Evolutionary conservation across 1,140 invertebrate species (phyloP), one percentile per base, ranked within the genome.

Genomic region (Hestina assimilis): DNA sequence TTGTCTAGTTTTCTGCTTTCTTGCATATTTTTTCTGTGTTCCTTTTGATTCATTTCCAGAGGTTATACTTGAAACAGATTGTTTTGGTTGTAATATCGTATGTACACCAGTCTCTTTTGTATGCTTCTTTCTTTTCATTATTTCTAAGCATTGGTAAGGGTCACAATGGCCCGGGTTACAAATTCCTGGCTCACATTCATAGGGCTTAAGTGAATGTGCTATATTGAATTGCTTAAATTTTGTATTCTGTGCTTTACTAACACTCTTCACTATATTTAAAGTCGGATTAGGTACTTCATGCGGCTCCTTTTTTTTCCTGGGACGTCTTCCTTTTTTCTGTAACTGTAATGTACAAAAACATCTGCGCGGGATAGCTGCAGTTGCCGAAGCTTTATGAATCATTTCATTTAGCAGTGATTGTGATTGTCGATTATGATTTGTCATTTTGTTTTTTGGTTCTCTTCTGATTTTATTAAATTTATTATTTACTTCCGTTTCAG

Each of bases 281-380:
- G 8, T 38, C 19, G 31, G 31, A 15, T 15, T 15, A 1, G 9
- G 5, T 15, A 33, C 9, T 33, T 14, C n/a, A 15, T 14, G 12
- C 7, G 17, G 17, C 19, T 19, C n/a, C 8, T 19, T 38, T 7
- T n/a, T 9, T 19, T 47, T 38, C 12, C 31, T 63, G 19, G 28
- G 31, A 19, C 26, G 28, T 21, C 42, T 67, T 5, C 54, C 57
- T 51, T 63, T 62, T 52, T 66, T 65, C 6, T 71, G 63, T 53
- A 69, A 60, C 43, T 72, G 63, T 29, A 72, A 55, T n/a, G 63
- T 69, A 45, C 63, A 72, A 41, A 69, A 72, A 47, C 69, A 68
- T 50, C 62, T 43, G 40, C 59, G 55, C 26, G 50, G 40, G 1
- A 40, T 31, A 11, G 61, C 45, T 4, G 43, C 19, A 29, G 54